phyloP scores from a whole-genome alignment of 2,113 vertebrate species.

The Psophia crepitans region DNA sequence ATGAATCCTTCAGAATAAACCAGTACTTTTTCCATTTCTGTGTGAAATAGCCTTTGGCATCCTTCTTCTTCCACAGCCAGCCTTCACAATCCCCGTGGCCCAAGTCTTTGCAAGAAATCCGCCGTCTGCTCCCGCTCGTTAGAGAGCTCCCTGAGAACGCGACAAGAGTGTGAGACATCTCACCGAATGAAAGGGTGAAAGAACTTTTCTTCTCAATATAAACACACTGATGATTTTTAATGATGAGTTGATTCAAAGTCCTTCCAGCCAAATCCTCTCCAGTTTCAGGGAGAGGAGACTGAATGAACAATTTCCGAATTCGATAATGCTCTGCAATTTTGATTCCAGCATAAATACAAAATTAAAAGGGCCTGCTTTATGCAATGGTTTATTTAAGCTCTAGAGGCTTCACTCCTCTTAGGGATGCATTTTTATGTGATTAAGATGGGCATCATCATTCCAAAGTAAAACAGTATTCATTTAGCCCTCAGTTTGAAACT shows the following conservation, averaged over 20 bases:
- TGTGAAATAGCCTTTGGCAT: constrained; percentile 88
- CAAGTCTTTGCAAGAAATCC: constrained; percentile 89
- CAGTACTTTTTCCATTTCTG: constrained; percentile 94
- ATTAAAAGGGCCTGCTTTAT: neutral
- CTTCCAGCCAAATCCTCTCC: neutral
- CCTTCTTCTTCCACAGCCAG: constrained; percentile 91
- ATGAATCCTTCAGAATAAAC: constrained; percentile 90
- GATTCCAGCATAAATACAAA: neutral
- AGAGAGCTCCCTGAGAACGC: constrained; percentile 73
- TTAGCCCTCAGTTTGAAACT: neutral
- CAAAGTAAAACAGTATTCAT: neutral
- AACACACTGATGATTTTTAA: neutral
- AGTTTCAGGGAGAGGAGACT: neutral
- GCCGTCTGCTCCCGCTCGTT: constrained; percentile 82
- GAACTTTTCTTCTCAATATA: neutral
- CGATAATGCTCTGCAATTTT: neutral
- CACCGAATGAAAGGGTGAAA: neutral
- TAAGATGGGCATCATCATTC: neutral
- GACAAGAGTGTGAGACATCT: neutral
- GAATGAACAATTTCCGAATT: neutral
- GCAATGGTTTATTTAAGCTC: neutral
- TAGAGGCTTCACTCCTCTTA: neutral
- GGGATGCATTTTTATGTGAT: neutral
- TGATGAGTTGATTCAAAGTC: neutral
- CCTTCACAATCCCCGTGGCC: constrained; percentile 90